phyloP scores from a whole-genome alignment of 2,113 vertebrate species.

The Menidia beryllina region DNA sequence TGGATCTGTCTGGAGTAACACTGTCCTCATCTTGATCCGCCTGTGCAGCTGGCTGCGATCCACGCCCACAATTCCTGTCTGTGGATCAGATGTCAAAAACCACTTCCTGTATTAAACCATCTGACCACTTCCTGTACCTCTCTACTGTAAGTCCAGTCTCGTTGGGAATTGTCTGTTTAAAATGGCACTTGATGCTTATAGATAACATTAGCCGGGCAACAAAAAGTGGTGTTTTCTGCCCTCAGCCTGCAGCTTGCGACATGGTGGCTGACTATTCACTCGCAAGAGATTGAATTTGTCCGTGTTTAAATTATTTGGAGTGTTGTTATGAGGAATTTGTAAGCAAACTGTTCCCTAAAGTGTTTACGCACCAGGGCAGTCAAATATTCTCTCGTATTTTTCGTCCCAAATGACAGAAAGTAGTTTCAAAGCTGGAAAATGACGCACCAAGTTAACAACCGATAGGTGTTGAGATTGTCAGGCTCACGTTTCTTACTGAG shows the following conservation, averaged over 20 bases:
- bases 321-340: not conserved
- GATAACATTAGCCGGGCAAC: not conserved
- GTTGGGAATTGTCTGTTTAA: not conserved
- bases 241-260: too few species aligned
- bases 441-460: not conserved
- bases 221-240: not conserved
- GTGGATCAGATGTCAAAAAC: conserved; percentile 66
- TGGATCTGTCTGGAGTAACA: conserved; percentile 73
- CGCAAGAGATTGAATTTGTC: not conserved
- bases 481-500: not conserved
- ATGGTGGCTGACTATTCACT: not conserved
- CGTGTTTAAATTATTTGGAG: not conserved
- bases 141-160: not conserved
- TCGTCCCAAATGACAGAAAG: not conserved
- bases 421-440: too few species aligned
- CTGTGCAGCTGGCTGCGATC: conserved; percentile 57
- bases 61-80: conserved; percentile 56
- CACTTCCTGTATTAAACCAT: conserved; percentile 68
- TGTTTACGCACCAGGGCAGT: not conserved
- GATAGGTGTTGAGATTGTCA: not conserved
- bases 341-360: not conserved
- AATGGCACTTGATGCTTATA: not conserved
- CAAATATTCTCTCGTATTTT: not conserved
- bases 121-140: conserved; percentile 54
- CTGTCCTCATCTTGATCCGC: conserved; percentile 61